Percentiles rank a stretch among this genome's conserved stretches.
Conservation (phyloP, 2,113 vertebrate genomes). For the Pelmatolapia mariae region DNA sequence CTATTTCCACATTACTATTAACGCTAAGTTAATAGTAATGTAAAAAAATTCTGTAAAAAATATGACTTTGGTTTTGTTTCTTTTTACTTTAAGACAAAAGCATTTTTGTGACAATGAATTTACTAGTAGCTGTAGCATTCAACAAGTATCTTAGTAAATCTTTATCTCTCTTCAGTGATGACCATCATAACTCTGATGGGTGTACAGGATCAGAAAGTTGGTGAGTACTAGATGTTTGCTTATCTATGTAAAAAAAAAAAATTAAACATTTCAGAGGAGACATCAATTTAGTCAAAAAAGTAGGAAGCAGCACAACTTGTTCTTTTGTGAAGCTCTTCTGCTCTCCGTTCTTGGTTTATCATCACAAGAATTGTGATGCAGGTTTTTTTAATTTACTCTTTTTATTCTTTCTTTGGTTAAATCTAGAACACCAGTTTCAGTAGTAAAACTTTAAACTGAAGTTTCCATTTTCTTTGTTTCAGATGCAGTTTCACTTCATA, state of each 20-base stretch:
- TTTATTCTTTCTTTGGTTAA: background rate
- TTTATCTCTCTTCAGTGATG: background rate
- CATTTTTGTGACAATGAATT: background rate
- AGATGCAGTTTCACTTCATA: background rate
- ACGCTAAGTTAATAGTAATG: background rate
- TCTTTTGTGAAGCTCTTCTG: background rate
- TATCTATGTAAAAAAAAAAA: background rate
- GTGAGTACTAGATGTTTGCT: background rate
- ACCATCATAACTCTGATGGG: background rate
- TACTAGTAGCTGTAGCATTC: background rate
- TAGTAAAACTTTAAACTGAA: background rate
- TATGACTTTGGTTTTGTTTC: background rate
- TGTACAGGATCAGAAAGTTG: background rate
- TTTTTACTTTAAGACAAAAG: background rate
- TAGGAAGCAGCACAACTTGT: background rate
- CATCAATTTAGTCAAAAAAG: background rate
- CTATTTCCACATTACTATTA: background rate
- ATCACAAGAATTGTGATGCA: accelerated
- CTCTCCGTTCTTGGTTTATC: background rate
- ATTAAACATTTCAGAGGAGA: background rate
- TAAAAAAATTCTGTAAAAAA: background rate
- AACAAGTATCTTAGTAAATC: background rate
- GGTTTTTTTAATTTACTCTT: background rate
- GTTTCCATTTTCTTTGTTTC: background rate
- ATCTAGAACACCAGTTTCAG: accelerated